These are phyloP conservation scores for Callosobruchus maculatus DNA, from an alignment of 2,888 invertebrate species.

Conservation along the genomic window DNA sequence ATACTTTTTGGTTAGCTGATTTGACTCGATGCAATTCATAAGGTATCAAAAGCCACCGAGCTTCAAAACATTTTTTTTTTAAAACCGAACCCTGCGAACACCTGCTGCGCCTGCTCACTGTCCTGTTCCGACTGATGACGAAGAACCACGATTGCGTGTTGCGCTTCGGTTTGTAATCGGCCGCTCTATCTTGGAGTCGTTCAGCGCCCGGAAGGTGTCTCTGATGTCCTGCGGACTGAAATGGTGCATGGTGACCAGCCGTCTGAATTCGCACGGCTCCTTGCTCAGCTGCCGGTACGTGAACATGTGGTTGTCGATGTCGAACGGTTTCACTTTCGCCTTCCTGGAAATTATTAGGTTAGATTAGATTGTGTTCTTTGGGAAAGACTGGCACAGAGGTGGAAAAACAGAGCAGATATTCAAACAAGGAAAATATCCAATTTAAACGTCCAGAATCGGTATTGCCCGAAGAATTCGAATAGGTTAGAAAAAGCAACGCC, in stretches of 20 bases:
- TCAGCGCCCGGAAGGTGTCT: slow-evolving; percentile 10
- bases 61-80: too few species aligned
- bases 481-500: too few species aligned
- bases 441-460: too few species aligned
- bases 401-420: too few species aligned
- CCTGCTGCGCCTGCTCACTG: not conserved
- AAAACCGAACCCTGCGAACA: not conserved
- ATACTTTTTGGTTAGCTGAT: too few species aligned
- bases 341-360: slow-evolving; percentile 18
- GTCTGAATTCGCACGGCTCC: slow-evolving; percentile 22
- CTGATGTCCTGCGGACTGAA: slow-evolving; percentile 20
- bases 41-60: too few species aligned
- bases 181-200: not conserved
- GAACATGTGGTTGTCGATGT: slow-evolving; percentile 20
- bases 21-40: too few species aligned
- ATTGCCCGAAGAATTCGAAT: too few species aligned
- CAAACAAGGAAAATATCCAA: too few species aligned
- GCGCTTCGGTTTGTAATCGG: not conserved
- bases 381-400: too few species aligned
- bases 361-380: too few species aligned
- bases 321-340: slow-evolving; percentile 18
- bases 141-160: not conserved
- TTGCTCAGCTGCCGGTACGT: slow-evolving; percentile 16
- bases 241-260: slow-evolving; percentile 26
- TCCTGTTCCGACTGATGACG: not conserved